Evolutionary conservation across 2,113 vertebrate genomes (phyloP), one percentile per base, ranked within the genome.

Genomic region (Thinocorus orbignyianus): DNA sequence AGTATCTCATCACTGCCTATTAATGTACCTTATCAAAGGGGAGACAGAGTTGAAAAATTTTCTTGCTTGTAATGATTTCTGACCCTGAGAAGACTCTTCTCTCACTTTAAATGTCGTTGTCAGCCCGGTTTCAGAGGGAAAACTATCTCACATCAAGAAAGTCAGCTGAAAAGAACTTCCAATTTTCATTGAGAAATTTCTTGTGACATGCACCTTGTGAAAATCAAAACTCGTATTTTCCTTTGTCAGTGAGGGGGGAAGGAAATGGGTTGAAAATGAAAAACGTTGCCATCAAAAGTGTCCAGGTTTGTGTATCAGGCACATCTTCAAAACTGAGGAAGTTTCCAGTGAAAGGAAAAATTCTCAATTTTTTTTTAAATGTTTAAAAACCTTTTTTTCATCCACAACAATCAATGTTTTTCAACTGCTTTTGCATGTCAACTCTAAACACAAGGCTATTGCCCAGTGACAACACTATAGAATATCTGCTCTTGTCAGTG

Each of bases 151-250:
- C 11, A 7, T 37, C 48, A 81, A 41, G 18, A 92, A 77, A 81
- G 48, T 60, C 24, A 64, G 42, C 25, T 80, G 78, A 70, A 89
- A 92, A 61, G n/a, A 28, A 18, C 24, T 87, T 81, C 48, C 2
- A 13, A 64, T 64, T 87, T 91, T 94, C 81, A 24, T 31, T 28
- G 66, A 87, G 74, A 85, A 91, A 91, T 90, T 88, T 91, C 39
- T 52, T 87, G 49, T 60, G 48, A 64, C n/a, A 10, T 24, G 35
- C 18, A 57, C 33, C 91, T 91, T 24, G 22, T 49, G 28, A 52
- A 79, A 90, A 91, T 31, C n/a, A 87, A 95, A 86, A n/a, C 13
- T 87, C 48, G 22, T 9, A 16, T 76, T 42, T 85, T 57, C 64
- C 31, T 66, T 77, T 82, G n/a, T 69, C 37, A 82, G 26, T 39